A percentile compares a stretch with the other conserved stretches of the same genome.
Evolutionary conservation across 2,888 invertebrate genomes (phyloP).

Genomic region (Osedax frankpressi): DNA sequence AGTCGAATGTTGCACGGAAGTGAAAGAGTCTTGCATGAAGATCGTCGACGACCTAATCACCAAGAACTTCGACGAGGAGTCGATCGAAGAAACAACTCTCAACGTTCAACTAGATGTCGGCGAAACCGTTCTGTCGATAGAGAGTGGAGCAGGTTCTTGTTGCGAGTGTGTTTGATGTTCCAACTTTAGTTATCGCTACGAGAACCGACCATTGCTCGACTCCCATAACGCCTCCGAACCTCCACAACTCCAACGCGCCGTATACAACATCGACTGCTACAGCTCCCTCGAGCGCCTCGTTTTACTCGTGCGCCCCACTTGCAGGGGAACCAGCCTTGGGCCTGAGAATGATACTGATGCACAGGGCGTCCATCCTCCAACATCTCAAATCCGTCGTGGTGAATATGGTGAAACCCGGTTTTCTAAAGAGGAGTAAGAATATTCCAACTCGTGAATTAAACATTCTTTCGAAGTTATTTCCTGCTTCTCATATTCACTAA

Average conservation of each 20-base stretch:
- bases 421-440: slow-evolving; percentile 30
- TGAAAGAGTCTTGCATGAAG: slow-evolving; percentile 47
- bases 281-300: too few species aligned
- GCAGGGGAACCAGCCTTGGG: slow-evolving; percentile 3
- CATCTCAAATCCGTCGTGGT: slow-evolving; percentile 32
- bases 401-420: slow-evolving; percentile 23
- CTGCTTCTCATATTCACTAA: too few species aligned
- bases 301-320: not conserved
- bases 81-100: slow-evolving; percentile 24
- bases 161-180: slow-evolving; percentile 58
- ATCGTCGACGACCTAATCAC: slow-evolving; percentile 40
- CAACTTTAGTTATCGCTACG: too few species aligned
- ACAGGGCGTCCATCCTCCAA: slow-evolving; percentile 58
- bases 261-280: too few species aligned
- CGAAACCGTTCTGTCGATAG: not conserved
- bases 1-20: slow-evolving; percentile 56
- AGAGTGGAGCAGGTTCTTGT: not conserved
- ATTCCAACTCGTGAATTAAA: slow-evolving; percentile 33
- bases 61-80: slow-evolving; percentile 27
- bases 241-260: too few species aligned
- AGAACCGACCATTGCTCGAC: too few species aligned
- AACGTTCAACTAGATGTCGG: not conserved
- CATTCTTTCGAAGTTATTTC: slow-evolving; percentile 40
- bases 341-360: slow-evolving; percentile 60
- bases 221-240: too few species aligned